Conservation (phyloP, 2,113 vertebrate genomes). For the Rhynchopsitta pachyrhyncha region DNA sequence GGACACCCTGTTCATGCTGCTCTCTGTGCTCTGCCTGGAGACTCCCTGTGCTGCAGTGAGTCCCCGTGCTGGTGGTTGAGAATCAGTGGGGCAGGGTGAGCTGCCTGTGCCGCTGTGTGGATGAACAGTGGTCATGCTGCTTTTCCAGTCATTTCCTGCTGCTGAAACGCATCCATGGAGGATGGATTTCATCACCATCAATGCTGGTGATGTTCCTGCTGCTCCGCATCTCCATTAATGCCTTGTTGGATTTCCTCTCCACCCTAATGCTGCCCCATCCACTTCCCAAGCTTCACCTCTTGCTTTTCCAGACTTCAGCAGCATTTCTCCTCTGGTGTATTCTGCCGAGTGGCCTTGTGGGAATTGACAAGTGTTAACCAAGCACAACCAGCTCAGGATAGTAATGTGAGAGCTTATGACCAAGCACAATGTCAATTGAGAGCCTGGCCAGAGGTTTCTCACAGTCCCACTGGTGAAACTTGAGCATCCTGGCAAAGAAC, state of each 20-base stretch:
- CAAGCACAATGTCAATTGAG: neutral
- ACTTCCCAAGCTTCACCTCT: neutral
- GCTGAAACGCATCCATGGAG: neutral
- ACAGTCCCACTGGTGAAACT: neutral
- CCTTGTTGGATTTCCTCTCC: neutral
- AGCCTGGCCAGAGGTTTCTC: neutral
- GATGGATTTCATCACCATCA: neutral
- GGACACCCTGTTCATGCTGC: neutral
- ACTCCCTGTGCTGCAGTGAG: neutral
- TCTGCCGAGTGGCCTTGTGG: fast-evolving
- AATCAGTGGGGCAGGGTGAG: neutral
- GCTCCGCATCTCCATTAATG: neutral
- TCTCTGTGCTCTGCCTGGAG: neutral
- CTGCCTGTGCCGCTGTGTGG: neutral
- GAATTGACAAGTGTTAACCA: neutral
- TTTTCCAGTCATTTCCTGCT: neutral
- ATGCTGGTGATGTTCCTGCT: neutral
- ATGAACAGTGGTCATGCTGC: neutral
- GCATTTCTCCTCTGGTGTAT: neutral
- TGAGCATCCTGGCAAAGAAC: neutral
- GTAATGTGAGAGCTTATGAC: neutral
- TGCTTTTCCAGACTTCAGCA: neutral
- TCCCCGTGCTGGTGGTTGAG: neutral
- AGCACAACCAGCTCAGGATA: neutral
- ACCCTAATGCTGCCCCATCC: neutral